Percentiles rank a stretch among this genome's conserved stretches.
These are phyloP conservation scores for Gymnogyps californianus DNA, from an alignment of 2,113 vertebrate genomes.

Conservation along the genomic window DNA sequence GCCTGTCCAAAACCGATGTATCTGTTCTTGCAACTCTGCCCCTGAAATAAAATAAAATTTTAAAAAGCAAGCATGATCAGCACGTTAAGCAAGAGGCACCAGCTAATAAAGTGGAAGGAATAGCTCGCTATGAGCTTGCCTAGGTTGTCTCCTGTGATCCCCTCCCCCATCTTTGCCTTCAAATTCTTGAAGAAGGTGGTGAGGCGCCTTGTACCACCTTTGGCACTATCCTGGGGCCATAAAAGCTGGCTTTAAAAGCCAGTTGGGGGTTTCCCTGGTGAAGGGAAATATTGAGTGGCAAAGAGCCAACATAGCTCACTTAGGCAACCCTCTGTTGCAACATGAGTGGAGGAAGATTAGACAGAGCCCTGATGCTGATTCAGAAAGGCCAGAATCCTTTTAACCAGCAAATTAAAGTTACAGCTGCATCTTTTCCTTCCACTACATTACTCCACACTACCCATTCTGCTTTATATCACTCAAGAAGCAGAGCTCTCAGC, in stretches of 20 bases:
- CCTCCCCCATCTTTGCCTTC: not conserved
- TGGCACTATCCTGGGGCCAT: not conserved
- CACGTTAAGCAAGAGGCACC: not conserved
- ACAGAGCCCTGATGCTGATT: conserved; percentile 25
- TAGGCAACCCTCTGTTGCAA: conserved; percentile 54
- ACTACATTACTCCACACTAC: not conserved
- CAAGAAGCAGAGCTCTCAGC: not conserved
- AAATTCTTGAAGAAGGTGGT: conserved; percentile 26
- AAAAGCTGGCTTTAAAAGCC: conserved; percentile 34
- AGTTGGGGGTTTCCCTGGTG: conserved; percentile 53
- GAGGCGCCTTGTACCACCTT: not conserved
- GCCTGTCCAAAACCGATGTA: not conserved
- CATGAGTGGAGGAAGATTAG: conserved; percentile 50
- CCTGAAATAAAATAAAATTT: not conserved
- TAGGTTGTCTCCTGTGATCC: not conserved
- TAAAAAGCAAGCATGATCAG: not conserved
- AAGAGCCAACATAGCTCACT: conserved; percentile 50
- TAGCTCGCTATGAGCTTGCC: not conserved
- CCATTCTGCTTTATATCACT: not conserved
- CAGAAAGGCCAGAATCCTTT: conserved; percentile 21
- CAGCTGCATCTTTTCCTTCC: not conserved
- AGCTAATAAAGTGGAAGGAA: not conserved
- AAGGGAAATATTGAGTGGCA: conserved; percentile 64
- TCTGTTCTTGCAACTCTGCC: not conserved
- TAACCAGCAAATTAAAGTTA: conserved; percentile 21